These are phyloP conservation scores for Anadara kagoshimensis DNA, from an alignment of 1,140 invertebrate genomes.

Conservation along the genomic window DNA sequence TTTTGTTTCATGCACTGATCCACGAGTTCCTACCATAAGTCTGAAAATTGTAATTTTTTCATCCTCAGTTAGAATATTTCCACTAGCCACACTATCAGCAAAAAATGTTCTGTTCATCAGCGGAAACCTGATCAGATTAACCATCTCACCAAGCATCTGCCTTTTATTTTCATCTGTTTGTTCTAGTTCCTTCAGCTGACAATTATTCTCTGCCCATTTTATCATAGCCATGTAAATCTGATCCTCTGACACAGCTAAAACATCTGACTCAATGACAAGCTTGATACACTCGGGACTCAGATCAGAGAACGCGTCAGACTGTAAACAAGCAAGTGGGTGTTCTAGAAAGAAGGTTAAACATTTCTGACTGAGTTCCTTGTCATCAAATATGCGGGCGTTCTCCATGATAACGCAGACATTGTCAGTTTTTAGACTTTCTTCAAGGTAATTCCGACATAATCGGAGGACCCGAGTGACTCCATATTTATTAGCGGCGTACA, in stretches of 20 bases:
- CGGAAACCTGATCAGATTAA: constrained; percentile 44
- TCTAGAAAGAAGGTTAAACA: constrained; percentile 34
- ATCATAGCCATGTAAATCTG: constrained; percentile 34
- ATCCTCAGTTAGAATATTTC: constrained; percentile 19
- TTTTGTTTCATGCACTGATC: constrained; percentile 6
- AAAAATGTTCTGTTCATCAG: constrained; percentile 39
- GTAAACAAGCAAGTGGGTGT: constrained; percentile 27
- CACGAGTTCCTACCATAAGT: constrained; percentile 1
- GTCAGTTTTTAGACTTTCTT: constrained; percentile 26
- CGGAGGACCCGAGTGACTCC: constrained; percentile 32
- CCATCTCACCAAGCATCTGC: constrained; percentile 21
- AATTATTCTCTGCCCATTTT: constrained; percentile 37
- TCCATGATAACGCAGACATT: constrained; percentile 48
- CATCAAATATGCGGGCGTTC: constrained; percentile 33
- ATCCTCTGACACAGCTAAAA: constrained; percentile 27
- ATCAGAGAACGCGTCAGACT: constrained; percentile 27
- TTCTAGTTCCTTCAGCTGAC: constrained; percentile 16
- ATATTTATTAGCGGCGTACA: constrained; percentile 51
- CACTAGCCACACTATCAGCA: constrained; percentile 18
- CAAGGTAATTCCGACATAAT: constrained; percentile 39
- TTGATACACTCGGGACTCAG: constrained; percentile 37
- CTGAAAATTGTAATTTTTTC: constrained; percentile 22
- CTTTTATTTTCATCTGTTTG: constrained; percentile 29
- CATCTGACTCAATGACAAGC: constrained; percentile 32
- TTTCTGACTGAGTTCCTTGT: constrained; percentile 37